Percentiles rank a stretch among this genome's conserved stretches.
These are phyloP conservation scores for Pemphigus obesinymphae DNA, from an alignment of 1,140 invertebrate genomes.

Conservation along the genomic window DNA sequence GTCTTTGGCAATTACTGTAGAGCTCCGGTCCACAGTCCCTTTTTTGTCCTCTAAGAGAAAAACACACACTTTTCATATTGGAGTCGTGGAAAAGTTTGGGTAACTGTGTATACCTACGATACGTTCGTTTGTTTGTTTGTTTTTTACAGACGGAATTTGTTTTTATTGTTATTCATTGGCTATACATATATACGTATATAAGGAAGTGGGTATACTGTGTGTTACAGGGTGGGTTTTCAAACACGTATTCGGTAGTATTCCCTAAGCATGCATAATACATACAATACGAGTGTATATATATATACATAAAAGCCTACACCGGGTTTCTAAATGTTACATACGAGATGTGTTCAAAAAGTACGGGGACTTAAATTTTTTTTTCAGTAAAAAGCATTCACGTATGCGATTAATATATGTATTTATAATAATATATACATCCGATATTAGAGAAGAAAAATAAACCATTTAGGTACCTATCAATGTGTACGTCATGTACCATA, in stretches of 20 bases:
- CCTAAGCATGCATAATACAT: constrained; percentile 26
- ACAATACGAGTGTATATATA: not conserved
- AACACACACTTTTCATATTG: constrained; percentile 35
- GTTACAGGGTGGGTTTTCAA: not conserved
- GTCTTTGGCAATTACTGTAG: constrained; percentile 90
- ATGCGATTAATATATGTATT: no score
- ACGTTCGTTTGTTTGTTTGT: not conserved
- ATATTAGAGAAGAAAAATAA: no score
- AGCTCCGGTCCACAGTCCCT: constrained; percentile 83
- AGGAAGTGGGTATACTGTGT: not conserved
- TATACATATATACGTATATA: not conserved
- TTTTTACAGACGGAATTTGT: not conserved
- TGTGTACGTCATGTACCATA: no score
- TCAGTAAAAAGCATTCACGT: no score
- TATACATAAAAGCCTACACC: not conserved
- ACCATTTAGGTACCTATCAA: no score
- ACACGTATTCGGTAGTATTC: not conserved
- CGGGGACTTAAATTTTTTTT: no score
- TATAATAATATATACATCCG: no score
- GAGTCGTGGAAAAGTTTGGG: not conserved
- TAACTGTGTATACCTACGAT: no score
- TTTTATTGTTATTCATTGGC: not conserved
- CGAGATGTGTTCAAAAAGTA: no score
- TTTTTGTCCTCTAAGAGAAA: constrained; percentile 71
- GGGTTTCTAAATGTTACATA: constrained; percentile 3